Percentiles rank a stretch among this genome's conserved stretches.
Evolutionary conservation across 2,888 invertebrate genomes (phyloP).

Genomic region (Nemapogon koenigi): DNA sequence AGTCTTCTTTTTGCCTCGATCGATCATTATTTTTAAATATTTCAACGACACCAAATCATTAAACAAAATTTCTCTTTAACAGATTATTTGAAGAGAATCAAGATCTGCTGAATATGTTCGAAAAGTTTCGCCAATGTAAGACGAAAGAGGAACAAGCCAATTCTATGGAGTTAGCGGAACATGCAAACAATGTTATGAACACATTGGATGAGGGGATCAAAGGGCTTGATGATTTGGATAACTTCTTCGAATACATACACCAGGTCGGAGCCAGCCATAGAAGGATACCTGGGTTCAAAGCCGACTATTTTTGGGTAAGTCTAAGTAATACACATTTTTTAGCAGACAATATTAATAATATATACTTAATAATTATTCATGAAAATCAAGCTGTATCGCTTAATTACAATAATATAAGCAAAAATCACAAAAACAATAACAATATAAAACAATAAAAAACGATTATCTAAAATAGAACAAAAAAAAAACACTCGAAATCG

Average conservation of each 20-base stretch:
- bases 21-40: too few species aligned
- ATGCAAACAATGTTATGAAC: constrained; percentile 88
- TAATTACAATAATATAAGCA: too few species aligned
- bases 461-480: too few species aligned
- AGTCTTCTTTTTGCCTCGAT: too few species aligned
- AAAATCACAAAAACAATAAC: too few species aligned
- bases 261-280: constrained; percentile 85
- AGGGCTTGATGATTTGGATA: constrained; percentile 83
- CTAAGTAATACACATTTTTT: too few species aligned
- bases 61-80: too few species aligned
- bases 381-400: background rate
- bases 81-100: constrained; percentile 88
- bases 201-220: constrained; percentile 89
- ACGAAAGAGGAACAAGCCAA: constrained; percentile 82
- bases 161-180: constrained; percentile 84
- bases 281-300: constrained; percentile 84
- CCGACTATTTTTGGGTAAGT: constrained; percentile 85
- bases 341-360: too few species aligned
- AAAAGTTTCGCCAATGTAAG: constrained; percentile 79
- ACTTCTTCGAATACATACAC: constrained; percentile 81
- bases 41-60: too few species aligned
- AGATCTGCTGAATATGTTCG: constrained; percentile 79
- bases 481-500: too few species aligned
- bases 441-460: too few species aligned
- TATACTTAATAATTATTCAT: background rate